Percentiles rank a stretch among this genome's conserved stretches.
Conservation (phyloP, 2,797 vertebrate species). For the Hemibagrus guttatus region DNA sequence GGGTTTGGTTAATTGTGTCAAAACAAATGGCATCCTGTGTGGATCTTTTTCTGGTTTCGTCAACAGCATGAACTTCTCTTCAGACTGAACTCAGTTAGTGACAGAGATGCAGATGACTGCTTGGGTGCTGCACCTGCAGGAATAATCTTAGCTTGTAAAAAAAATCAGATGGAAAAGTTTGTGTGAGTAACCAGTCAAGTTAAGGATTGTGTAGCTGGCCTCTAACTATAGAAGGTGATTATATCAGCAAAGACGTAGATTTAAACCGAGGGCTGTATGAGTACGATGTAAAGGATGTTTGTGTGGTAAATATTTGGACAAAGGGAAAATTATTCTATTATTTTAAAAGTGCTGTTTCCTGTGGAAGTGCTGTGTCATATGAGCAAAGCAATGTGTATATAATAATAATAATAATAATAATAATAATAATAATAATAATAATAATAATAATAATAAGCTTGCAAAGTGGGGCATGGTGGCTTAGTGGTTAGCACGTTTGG, state of each 20-base stretch:
- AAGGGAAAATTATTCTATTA: neutral
- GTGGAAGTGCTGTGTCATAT: neutral
- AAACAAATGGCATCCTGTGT: slow-evolving; percentile 69
- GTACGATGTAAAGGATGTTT: neutral
- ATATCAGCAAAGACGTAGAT: slow-evolving; percentile 66
- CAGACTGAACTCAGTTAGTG: slow-evolving; percentile 63
- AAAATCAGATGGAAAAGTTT: neutral
- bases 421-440: too few relatives aligned
- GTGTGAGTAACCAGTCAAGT: slow-evolving; percentile 1
- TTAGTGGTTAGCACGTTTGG: too few relatives aligned
- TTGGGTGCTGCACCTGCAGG: neutral
- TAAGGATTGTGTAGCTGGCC: neutral
- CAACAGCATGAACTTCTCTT: slow-evolving; percentile 75
- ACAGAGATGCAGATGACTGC: slow-evolving; percentile 65
- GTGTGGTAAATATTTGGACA: neutral
- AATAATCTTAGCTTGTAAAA: neutral
- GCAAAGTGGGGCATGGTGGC: too few relatives aligned
- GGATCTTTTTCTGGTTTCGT: slow-evolving; percentile 70
- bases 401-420: too few relatives aligned
- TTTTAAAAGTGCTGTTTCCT: neutral
- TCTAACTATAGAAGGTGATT: slow-evolving; percentile 68
- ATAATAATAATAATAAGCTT: too few relatives aligned
- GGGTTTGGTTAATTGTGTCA: neutral
- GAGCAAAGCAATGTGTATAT: neutral
- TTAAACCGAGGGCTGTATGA: neutral